phyloP scores from a whole-genome alignment of 2,888 invertebrate species.

The Lochmaea capreae region DNA sequence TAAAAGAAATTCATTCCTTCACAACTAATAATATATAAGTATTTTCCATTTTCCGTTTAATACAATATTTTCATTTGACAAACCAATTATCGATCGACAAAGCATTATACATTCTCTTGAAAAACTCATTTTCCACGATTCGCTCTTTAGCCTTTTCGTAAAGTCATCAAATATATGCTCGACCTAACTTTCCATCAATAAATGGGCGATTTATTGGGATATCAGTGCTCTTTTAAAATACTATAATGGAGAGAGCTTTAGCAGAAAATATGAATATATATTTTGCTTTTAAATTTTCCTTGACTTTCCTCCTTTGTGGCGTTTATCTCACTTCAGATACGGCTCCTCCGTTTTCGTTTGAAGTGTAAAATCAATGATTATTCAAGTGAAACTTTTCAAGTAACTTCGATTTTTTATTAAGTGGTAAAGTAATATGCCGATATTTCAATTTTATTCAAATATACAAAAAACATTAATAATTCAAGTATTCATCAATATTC shows the following conservation, averaged over 20 bases:
- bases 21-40: too few species aligned
- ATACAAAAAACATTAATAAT: not conserved
- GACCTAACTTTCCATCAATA: constrained; percentile 22
- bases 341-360: constrained; percentile 28
- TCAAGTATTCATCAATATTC: not conserved
- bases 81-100: not conserved
- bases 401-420: constrained; percentile 30
- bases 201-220: constrained; percentile 27
- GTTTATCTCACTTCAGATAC: constrained; percentile 26
- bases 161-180: constrained; percentile 25
- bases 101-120: not conserved
- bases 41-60: not conserved
- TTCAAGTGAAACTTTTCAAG: constrained; percentile 25
- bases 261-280: constrained; percentile 30
- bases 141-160: constrained; percentile 5
- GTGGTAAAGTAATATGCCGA: constrained; percentile 2
- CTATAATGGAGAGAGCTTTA: constrained; percentile 23
- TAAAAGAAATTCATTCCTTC: too few species aligned
- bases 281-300: constrained; percentile 31
- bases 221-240: constrained; percentile 27
- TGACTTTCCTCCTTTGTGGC: constrained; percentile 28
- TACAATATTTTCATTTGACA: not conserved
- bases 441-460: constrained; percentile 23
- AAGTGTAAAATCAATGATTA: constrained; percentile 30
- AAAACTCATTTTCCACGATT: not conserved